Evolutionary conservation across 1,140 invertebrate species (phyloP), one percentile per base, ranked within the genome.

Genomic region (Anoplolepis gracilipes): DNA sequence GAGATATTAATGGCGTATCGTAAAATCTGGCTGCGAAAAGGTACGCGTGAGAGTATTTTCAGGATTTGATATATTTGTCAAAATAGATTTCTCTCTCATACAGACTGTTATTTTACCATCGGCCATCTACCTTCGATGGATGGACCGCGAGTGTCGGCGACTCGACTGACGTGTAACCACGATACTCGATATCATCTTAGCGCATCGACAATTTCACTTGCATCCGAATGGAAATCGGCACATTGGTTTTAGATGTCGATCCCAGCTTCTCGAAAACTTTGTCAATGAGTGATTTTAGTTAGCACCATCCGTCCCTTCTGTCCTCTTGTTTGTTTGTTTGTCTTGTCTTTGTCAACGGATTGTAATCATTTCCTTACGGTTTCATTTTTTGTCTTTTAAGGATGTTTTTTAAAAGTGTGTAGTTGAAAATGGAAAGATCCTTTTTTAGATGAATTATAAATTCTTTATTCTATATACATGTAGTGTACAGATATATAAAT

Each of bases 181-280:
- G 67, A 84, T 84, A 69, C 62, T 86, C 85, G 55, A 86, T 86
- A 86, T 86, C 39, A 81, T 30, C 49, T 64, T 70, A 82, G 53
- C 76, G 59, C 42, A 36, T 73, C 57, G 78, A 86, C 69, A 84
- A 84, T 86, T 86, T 86, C 67, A 69, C 55, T 57, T 79, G 75
- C 49, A 69, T 85, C 75, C 84, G n/a, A 73, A 33, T 78, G 76
- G 28, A 64, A 85, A 85, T 64, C 46, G 61, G 84, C 13, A 69
- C 62, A 61, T 85, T 57, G 84, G 53, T 85, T 85, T 81, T 49
- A 25, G 25, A 69, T 65, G 53, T 81, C 76, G 42, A 57, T 62
- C 57, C 42, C 42, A 75, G 57, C 16, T 7, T 39, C 25, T 28
- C 30, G 72, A 55, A 64, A 84, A 64, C 2, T 77, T n/a, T 59